Percentiles rank a stretch among this genome's conserved stretches.
phyloP scores from a whole-genome alignment of 1,140 invertebrate genomes.

The Calosoma granatense region DNA sequence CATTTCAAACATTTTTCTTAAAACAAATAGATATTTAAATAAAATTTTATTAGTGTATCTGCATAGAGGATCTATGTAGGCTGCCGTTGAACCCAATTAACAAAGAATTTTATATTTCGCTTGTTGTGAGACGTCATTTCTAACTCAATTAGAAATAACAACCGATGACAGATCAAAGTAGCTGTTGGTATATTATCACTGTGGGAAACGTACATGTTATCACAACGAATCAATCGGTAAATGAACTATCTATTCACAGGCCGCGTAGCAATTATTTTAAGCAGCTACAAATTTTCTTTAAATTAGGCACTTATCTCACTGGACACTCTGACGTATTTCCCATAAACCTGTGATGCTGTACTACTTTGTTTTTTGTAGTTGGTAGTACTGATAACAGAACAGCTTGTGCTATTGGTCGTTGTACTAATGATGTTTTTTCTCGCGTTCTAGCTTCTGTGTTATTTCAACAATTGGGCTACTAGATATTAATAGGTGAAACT shows the following conservation, averaged over 20 bases:
- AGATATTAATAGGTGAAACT: neutral
- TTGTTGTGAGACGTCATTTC: too few species aligned
- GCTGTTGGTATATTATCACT: neutral
- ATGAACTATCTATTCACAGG: neutral
- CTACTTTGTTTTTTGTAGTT: too few species aligned
- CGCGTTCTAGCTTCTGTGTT: neutral
- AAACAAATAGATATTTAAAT: too few species aligned
- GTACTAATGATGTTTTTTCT: neutral
- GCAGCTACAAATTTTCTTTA: neutral
- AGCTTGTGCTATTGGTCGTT: neutral
- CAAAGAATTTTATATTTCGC: conserved; percentile 1
- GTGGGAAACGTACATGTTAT: neutral
- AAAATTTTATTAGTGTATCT: too few species aligned
- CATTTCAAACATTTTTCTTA: too few species aligned
- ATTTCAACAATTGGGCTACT: neutral
- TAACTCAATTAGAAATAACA: neutral
- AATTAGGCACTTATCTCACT: neutral
- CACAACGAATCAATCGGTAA: neutral
- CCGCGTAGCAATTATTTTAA: neutral
- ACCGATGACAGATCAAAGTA: neutral
- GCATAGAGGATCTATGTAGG: too few species aligned
- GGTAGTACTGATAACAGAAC: neutral
- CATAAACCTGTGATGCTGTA: too few species aligned
- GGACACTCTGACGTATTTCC: neutral
- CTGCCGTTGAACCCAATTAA: neutral